Evolutionary conservation across 2,113 vertebrate genomes (phyloP).

Genomic region (Narcine bancroftii): DNA sequence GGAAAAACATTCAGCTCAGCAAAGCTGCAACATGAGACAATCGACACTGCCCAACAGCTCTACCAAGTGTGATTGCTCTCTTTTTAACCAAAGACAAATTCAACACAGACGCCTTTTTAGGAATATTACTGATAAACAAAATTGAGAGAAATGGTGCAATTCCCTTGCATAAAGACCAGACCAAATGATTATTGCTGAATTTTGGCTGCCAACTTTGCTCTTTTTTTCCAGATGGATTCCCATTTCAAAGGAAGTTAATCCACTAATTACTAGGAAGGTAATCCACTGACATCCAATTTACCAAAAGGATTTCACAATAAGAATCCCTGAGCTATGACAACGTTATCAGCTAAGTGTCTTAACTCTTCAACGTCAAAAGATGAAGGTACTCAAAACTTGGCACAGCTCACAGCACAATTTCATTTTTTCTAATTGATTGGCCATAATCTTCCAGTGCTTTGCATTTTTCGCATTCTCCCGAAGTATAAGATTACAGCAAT

Average conservation of each 20-base stretch:
- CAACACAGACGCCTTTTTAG: neutral
- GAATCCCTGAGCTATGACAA: slow-evolving; percentile 14
- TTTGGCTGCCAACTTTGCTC: slow-evolving; percentile 25
- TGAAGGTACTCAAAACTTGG: slow-evolving; percentile 28
- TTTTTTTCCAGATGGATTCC: slow-evolving; percentile 29
- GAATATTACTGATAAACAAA: slow-evolving; percentile 19
- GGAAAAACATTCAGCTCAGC: neutral
- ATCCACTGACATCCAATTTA: slow-evolving; percentile 38
- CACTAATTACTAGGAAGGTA: slow-evolving; percentile 31
- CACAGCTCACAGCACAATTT: slow-evolving; percentile 15
- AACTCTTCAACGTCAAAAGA: slow-evolving; percentile 35
- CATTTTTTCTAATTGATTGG: slow-evolving; percentile 18
- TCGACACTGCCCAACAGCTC: neutral
- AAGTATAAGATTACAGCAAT: neutral
- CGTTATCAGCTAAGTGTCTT: slow-evolving; percentile 28
- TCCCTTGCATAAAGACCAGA: neutral
- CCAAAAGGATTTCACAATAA: slow-evolving; percentile 35
- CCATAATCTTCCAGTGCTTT: neutral
- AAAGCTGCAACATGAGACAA: neutral
- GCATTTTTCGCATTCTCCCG: neutral
- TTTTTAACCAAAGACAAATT: neutral
- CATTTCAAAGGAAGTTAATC: slow-evolving; percentile 34
- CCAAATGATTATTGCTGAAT: slow-evolving; percentile 19
- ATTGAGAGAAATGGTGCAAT: slow-evolving; percentile 5
- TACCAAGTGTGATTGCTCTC: neutral